phyloP scores from a whole-genome alignment of 1,140 invertebrate genomes.

The Macrocentrus cingulum region DNA sequence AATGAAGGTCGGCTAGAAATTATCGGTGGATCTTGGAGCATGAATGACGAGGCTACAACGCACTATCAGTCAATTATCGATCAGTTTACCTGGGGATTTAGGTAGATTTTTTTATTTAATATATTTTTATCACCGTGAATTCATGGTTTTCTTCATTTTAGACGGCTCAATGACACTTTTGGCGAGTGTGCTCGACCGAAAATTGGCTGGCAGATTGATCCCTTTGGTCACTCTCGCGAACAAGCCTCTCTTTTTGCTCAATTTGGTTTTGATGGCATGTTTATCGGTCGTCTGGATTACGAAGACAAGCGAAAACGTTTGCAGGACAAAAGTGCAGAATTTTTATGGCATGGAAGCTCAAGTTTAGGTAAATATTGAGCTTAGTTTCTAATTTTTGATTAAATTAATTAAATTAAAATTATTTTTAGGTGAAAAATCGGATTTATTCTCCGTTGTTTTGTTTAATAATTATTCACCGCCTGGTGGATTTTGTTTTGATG shows the following conservation, averaged over 20 bases:
- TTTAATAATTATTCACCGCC: conserved; percentile 80
- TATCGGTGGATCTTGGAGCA: conserved; percentile 83
- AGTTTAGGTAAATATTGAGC: conserved; percentile 59
- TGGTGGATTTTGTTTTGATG: conserved; percentile 85
- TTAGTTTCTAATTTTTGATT: conserved; percentile 3
- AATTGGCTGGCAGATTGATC: conserved; percentile 92
- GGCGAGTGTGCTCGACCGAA: conserved; percentile 78
- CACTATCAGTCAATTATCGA: conserved; percentile 94
- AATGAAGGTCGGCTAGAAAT: conserved; percentile 83
- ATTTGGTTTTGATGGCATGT: conserved; percentile 84
- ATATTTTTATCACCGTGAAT: neutral
- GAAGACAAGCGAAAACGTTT: conserved; percentile 75
- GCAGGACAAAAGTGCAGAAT: conserved; percentile 71
- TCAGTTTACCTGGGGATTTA: conserved; percentile 82
- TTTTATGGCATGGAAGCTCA: conserved; percentile 81
- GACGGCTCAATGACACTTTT: conserved; percentile 78
- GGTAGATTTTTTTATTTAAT: conserved; percentile 51
- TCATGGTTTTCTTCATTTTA: conserved; percentile 24
- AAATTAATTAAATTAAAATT: too few relatives aligned
- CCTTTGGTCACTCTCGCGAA: conserved; percentile 89
- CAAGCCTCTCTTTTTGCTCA: conserved; percentile 83
- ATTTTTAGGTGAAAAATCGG: conserved; percentile 56
- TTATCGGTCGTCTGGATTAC: conserved; percentile 87
- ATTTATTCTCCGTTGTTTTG: conserved; percentile 71
- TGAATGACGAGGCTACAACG: conserved; percentile 92